Evolutionary conservation across 2,888 invertebrate genomes (phyloP).

Genomic region (Allolobophora icterica): DNA sequence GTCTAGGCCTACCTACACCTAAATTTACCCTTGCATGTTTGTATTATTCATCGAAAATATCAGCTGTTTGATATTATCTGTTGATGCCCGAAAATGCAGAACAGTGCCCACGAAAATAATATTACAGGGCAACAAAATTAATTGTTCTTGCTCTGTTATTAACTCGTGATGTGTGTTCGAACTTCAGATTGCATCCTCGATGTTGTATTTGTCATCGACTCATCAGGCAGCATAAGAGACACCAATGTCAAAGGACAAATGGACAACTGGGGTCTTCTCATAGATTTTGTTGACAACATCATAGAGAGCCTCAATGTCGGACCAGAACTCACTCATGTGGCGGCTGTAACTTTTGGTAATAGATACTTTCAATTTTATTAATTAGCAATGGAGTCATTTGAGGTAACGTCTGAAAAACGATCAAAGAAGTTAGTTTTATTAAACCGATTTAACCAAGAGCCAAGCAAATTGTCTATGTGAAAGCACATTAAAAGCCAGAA

Average conservation of each 20-base stretch:
- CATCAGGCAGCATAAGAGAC: slow-evolving; percentile 36
- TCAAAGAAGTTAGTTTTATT: no score
- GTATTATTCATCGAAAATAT: no score
- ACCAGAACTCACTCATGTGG: not conserved
- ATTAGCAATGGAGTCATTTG: not conserved
- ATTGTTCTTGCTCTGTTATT: not conserved
- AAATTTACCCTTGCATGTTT: no score
- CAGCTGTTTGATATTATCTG: no score
- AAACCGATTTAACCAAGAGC: no score
- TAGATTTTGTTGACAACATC: slow-evolving; percentile 35
- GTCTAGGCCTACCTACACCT: no score
- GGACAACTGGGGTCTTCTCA: slow-evolving; percentile 41
- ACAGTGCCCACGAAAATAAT: not conserved
- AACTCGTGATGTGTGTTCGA: not conserved
- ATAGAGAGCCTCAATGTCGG: slow-evolving; percentile 29
- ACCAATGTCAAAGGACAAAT: not conserved
- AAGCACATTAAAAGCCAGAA: no score
- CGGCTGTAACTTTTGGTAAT: slow-evolving; percentile 30
- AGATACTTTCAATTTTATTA: not conserved
- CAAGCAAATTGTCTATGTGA: no score
- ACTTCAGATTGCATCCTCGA: slow-evolving; percentile 34
- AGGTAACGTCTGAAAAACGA: no score
- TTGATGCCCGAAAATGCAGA: not conserved
- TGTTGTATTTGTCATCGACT: slow-evolving; percentile 37
- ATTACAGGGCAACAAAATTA: no score